A percentile compares a stretch with the other conserved stretches of the same genome.
These are phyloP conservation scores for Idaea straminata DNA, from an alignment of 2,888 invertebrate species.

Conservation along the genomic window DNA sequence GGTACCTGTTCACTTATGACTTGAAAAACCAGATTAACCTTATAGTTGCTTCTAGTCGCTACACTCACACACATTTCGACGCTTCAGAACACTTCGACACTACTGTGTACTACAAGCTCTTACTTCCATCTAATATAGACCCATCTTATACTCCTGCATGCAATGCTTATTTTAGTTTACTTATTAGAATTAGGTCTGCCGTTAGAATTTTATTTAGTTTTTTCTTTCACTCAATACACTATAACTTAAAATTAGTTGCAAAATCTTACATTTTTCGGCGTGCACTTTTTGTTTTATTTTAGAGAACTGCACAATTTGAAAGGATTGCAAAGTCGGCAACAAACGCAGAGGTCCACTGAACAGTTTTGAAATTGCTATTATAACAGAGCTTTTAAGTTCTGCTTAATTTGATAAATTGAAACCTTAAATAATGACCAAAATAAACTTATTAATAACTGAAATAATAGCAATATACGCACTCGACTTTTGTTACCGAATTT, in stretches of 20 bases:
- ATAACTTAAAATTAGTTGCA: neutral
- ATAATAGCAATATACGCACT: no score
- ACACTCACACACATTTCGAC: slow-evolving; percentile 70
- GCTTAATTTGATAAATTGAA: no score
- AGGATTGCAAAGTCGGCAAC: no score
- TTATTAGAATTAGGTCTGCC: neutral
- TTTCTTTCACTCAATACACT: neutral
- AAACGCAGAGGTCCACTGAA: no score
- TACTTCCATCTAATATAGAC: slow-evolving; percentile 20
- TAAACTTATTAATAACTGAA: no score
- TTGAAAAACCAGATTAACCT: neutral
- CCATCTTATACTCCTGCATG: slow-evolving; percentile 12
- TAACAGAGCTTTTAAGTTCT: no score
- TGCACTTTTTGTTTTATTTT: neutral
- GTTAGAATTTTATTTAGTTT: neutral
- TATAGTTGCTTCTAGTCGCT: slow-evolving; percentile 60
- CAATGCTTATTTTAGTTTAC: no score
- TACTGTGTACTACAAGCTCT: slow-evolving; percentile 28
- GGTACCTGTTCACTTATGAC: no score
- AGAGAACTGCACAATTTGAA: neutral
- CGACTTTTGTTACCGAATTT: no score
- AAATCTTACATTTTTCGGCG: neutral
- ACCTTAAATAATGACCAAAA: no score
- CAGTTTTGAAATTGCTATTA: no score
- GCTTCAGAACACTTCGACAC: slow-evolving; percentile 46